Evolutionary conservation across 2,113 vertebrate genomes (phyloP), one percentile per base, ranked within the genome.

Genomic region (Chamaetylas fuelleborni): DNA sequence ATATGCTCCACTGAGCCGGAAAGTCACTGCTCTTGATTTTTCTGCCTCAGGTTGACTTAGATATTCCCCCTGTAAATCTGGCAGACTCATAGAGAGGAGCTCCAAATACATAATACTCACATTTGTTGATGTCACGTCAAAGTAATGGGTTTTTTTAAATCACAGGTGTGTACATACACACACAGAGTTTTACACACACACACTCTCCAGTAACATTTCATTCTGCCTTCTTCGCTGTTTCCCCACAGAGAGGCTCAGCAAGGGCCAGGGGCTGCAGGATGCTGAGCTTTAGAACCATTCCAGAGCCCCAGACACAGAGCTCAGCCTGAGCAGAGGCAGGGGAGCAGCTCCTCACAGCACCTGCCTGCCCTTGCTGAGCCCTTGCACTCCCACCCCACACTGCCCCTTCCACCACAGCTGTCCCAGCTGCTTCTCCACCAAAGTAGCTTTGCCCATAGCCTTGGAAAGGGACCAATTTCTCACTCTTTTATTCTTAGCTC

Each of bases 1-100:
- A 69, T 58, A 67, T 36, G 92, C 92, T 96, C 48, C 81, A 78
- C 40, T 94, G 90, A 95, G 81, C 86, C 0, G 1, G 81, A 91
- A 96, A 93, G 48, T 71, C 56, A 36, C 40, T 33, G 56, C 38
- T 95, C 56, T 74, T 90, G 29, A 66, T 66, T 93, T 33, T 92
- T 94, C 67, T 93, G 86, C 71, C 92, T 92, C 50, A 26, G 58
- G 74, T 88, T 87, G 70, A 57, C 50, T 71, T 70, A 40, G 69
- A 81, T 74, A 80, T 72, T 73, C 58, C 60, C 43, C 62, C 40
- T 38, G 24, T 69, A 95, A 84, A 84, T 69, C 64, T 62, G 45
- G 33, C 34, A 81, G 60, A 38, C 20, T 48, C 42, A 54, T 1
- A 60, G 43, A 5, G 22, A 57, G 76, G 60, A 86, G 34, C 53